Conservation (phyloP, 2,888 invertebrate genomes). For the Nephrotoma flavescens region DNA sequence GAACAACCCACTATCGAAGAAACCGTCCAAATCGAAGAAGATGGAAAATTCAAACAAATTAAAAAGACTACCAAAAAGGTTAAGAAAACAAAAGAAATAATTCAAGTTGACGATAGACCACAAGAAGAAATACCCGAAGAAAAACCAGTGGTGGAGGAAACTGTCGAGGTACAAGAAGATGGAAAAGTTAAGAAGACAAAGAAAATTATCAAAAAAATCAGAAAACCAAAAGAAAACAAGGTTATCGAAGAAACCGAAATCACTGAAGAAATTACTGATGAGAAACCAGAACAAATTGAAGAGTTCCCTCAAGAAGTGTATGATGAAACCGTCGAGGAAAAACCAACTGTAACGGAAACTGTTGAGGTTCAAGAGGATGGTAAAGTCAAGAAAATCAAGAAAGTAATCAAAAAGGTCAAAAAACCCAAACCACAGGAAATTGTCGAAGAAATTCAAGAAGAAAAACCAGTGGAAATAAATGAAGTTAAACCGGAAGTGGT, state of each 20-base stretch:
- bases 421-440: constrained; percentile 13
- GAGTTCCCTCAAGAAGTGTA: constrained; percentile 30
- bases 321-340: constrained; percentile 19
- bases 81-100: constrained; percentile 13
- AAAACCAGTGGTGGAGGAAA: constrained; percentile 9
- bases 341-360: constrained; percentile 18
- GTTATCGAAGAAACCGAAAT: constrained; percentile 18
- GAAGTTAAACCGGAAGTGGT: constrained; percentile 7
- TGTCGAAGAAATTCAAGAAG: constrained; percentile 12
- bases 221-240: neutral
- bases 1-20: constrained; percentile 14
- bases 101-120: constrained; percentile 11
- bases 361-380: constrained; percentile 13
- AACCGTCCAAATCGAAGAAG: constrained; percentile 12
- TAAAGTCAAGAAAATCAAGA: constrained; percentile 6
- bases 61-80: constrained; percentile 18
- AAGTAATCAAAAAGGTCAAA: constrained; percentile 13
- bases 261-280: constrained; percentile 29
- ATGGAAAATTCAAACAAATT: constrained; percentile 20
- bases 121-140: constrained; percentile 6
- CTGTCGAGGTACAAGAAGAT: constrained; percentile 10
- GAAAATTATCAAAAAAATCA: neutral
- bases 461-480: constrained; percentile 11
- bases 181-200: constrained; percentile 1
- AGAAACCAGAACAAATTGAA: constrained; percentile 26